Percentiles rank a stretch among this genome's conserved stretches.
Evolutionary conservation across 2,888 invertebrate genomes (phyloP).

Genomic region (Andrena camellia): DNA sequence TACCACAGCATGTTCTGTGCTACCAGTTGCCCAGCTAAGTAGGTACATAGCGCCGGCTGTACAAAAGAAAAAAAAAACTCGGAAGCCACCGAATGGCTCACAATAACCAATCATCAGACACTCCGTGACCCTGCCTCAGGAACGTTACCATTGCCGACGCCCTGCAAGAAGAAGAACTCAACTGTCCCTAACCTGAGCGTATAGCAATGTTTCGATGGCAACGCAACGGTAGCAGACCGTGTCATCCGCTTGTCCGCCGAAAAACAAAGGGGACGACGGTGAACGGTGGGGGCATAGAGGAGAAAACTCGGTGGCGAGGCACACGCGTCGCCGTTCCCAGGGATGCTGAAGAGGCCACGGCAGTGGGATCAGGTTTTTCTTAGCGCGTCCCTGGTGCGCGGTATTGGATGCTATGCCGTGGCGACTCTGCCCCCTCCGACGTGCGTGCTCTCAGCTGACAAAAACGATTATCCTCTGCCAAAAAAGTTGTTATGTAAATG

Average conservation of each 20-base stretch:
- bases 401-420: slow-evolving; percentile 66
- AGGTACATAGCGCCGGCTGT: too few species aligned
- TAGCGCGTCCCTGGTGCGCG: slow-evolving; percentile 68
- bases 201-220: neutral
- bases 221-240: neutral
- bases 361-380: slow-evolving; percentile 75
- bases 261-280: slow-evolving; percentile 43
- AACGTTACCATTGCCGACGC: neutral
- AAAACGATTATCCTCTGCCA: slow-evolving; percentile 74
- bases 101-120: neutral
- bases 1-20: too few species aligned
- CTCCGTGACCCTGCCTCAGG: neutral
- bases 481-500: slow-evolving; percentile 84
- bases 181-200: neutral
- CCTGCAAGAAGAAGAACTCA: neutral
- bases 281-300: slow-evolving; percentile 31
- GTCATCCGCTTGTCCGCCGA: slow-evolving; percentile 6
- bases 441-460: slow-evolving; percentile 73
- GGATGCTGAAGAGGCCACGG: slow-evolving; percentile 65
- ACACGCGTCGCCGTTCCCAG: slow-evolving; percentile 66
- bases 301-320: slow-evolving; percentile 15
- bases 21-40: too few species aligned
- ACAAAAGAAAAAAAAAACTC: too few species aligned
- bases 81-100: neutral
- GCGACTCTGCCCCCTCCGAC: slow-evolving; percentile 63